Conservation (phyloP, 2,888 invertebrate genomes). For the Anoncus sp. region DNA sequence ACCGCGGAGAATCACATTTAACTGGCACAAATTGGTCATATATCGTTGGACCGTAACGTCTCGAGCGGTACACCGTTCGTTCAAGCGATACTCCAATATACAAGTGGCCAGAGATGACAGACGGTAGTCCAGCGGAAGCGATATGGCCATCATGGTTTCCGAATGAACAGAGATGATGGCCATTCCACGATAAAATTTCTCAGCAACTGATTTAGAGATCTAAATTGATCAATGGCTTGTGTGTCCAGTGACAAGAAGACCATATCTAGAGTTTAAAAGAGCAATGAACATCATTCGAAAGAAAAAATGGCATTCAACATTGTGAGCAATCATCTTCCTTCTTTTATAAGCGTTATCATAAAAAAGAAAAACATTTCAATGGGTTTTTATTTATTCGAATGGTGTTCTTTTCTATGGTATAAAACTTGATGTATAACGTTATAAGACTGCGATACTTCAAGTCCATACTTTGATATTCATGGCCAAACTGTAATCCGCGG, state of each 20-base stretch:
- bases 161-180: neutral
- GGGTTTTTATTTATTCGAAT: neutral
- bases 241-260: conserved; percentile 4
- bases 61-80: conserved; percentile 1
- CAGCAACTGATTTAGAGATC: neutral
- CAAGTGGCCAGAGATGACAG: neutral
- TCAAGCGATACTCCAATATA: conserved; percentile 3
- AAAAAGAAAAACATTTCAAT: neutral
- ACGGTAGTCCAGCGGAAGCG: neutral
- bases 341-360: no score
- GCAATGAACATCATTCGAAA: neutral
- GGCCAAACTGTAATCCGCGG: conserved; percentile 1
- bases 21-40: neutral
- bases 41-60: conserved; percentile 7
- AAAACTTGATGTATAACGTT: neutral
- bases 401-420: neutral
- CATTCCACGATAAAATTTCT: neutral
- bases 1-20: conserved; percentile 25
- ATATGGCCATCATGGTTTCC: conserved; percentile 1
- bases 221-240: neutral
- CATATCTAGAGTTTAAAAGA: neutral
- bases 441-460: neutral
- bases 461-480: neutral
- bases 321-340: neutral
- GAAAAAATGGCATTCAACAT: neutral